These are phyloP conservation scores for Drosophila heteroneura DNA, from an alignment of 2,888 invertebrate genomes.

Conservation along the genomic window DNA sequence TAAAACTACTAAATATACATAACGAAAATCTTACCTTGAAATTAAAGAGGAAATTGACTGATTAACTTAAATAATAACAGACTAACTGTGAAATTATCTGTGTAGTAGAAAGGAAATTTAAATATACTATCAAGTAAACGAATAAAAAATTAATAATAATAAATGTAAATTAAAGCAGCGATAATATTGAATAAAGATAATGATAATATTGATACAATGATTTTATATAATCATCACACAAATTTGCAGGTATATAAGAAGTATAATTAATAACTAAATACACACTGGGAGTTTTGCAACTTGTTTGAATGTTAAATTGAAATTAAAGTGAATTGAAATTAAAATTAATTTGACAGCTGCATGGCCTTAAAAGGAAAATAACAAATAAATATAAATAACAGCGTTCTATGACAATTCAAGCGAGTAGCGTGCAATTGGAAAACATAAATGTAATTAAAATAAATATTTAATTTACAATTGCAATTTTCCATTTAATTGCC, in stretches of 20 bases:
- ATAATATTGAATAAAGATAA: background rate
- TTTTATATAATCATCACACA: background rate
- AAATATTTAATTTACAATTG: slow-evolving; percentile 45
- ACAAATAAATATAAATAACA: background rate
- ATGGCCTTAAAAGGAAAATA: background rate
- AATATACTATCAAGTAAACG: background rate
- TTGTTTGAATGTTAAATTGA: background rate
- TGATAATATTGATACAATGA: background rate
- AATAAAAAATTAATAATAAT: background rate
- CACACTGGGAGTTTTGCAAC: background rate
- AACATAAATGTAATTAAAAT: slow-evolving; percentile 42
- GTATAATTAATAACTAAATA: background rate
- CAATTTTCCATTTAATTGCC: slow-evolving; percentile 31
- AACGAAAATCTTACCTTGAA: slow-evolving; percentile 3
- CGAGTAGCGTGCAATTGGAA: slow-evolving; percentile 1
- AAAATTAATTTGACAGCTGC: background rate
- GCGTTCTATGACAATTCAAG: background rate
- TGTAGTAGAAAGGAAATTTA: background rate
- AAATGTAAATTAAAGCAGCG: background rate
- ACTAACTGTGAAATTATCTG: background rate
- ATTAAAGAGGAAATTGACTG: background rate
- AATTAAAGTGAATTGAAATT: background rate
- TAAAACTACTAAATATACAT: background rate
- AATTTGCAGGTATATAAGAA: background rate
- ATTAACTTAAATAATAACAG: background rate